phyloP scores from a whole-genome alignment of 1,140 invertebrate species.

The Atta cephalotes region DNA sequence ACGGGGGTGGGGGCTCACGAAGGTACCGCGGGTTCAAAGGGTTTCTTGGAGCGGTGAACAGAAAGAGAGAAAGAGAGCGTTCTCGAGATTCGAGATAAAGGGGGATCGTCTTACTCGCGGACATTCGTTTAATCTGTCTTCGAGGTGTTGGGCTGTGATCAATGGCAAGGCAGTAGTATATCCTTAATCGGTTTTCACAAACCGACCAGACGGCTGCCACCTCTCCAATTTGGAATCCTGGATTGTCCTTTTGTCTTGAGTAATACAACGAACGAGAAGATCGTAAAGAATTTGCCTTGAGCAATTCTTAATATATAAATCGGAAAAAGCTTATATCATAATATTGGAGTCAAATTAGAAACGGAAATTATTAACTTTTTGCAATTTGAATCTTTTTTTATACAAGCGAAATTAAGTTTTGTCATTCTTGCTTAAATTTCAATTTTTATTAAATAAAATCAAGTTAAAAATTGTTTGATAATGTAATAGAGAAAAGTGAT shows the following conservation, averaged over 20 bases:
- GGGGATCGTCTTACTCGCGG: slow-evolving; percentile 77
- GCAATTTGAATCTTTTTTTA: too few species aligned
- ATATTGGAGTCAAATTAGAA: slow-evolving; percentile 4
- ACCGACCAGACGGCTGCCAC: slow-evolving; percentile 35
- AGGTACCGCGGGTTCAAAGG: slow-evolving; percentile 69
- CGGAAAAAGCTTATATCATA: neutral
- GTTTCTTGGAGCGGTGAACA: slow-evolving; percentile 58
- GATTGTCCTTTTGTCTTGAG: slow-evolving; percentile 33
- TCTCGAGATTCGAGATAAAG: slow-evolving; percentile 77
- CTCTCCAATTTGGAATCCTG: slow-evolving; percentile 20
- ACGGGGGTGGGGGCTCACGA: slow-evolving; percentile 27
- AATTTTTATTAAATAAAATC: too few species aligned
- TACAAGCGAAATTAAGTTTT: too few species aligned
- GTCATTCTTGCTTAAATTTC: too few species aligned
- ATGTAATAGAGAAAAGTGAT: too few species aligned
- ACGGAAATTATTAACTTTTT: neutral
- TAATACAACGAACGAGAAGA: neutral
- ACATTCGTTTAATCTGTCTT: slow-evolving; percentile 79
- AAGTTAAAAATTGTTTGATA: too few species aligned
- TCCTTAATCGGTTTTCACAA: slow-evolving; percentile 74
- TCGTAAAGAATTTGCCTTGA: neutral
- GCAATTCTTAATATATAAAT: neutral
- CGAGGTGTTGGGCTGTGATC: slow-evolving; percentile 77
- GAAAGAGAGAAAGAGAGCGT: slow-evolving; percentile 67
- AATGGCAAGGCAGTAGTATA: slow-evolving; percentile 68